Evolutionary conservation across 2,888 invertebrate species (phyloP).

Genomic region (Papilio protenor): DNA sequence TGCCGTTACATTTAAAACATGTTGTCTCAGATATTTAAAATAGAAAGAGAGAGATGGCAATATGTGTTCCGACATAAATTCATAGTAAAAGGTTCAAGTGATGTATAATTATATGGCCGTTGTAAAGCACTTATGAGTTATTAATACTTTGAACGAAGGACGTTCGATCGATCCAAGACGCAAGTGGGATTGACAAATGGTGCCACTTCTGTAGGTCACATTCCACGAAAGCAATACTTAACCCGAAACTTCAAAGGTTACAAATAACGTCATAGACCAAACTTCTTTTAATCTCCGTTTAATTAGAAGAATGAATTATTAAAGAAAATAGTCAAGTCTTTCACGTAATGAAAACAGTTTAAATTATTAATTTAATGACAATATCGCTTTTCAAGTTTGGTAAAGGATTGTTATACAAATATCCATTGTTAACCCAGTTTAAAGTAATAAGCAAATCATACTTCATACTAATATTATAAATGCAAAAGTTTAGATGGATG

Average conservation of each 20-base stretch:
- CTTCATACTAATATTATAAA: too few species aligned
- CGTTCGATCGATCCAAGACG: slow-evolving; percentile 1
- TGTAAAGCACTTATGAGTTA: neutral
- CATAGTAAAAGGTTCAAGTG: neutral
- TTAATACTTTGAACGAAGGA: slow-evolving; percentile 8
- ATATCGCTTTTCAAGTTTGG: neutral
- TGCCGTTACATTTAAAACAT: too few species aligned
- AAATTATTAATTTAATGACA: neutral
- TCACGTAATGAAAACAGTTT: neutral
- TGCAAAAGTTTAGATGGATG: too few species aligned
- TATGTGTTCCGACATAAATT: neutral
- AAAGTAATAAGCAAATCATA: neutral
- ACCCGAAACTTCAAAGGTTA: neutral
- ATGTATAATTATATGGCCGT: neutral
- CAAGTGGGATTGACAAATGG: slow-evolving; percentile 18
- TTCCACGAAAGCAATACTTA: neutral
- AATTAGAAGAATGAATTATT: neutral
- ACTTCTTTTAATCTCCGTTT: neutral
- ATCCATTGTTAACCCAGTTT: neutral
- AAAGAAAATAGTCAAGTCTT: neutral
- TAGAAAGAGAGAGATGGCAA: too few species aligned
- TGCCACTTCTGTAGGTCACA: slow-evolving; percentile 6
- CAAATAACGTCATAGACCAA: neutral
- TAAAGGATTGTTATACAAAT: neutral
- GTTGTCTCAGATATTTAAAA: too few species aligned